Percentiles rank a stretch among this genome's conserved stretches.
Evolutionary conservation across 2,113 vertebrate species (phyloP).

Genomic region (Gymnorhina tibicen): DNA sequence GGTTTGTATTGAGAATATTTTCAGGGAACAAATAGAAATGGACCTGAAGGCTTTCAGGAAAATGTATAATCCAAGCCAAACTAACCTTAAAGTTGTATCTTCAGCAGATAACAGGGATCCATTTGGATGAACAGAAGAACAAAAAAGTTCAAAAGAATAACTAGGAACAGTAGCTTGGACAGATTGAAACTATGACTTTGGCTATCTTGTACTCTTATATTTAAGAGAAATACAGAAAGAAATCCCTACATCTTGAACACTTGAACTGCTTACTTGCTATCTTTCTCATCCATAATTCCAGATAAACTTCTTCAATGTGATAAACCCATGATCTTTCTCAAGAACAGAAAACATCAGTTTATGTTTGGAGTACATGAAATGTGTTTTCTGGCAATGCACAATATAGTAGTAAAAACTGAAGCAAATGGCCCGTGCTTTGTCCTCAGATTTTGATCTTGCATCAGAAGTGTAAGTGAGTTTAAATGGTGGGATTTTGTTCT

Average conservation of each 20-base stretch:
- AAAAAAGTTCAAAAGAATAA: neutral
- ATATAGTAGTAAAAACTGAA: neutral
- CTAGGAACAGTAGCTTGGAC: accelerated
- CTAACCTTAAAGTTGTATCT: neutral
- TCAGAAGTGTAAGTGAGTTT: neutral
- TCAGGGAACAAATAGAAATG: neutral
- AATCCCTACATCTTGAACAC: neutral
- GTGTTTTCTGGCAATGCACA: neutral
- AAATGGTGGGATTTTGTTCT: neutral
- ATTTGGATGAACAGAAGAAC: neutral
- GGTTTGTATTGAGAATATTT: neutral
- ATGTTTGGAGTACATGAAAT: neutral
- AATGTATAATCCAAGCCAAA: neutral
- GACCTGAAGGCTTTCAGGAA: neutral
- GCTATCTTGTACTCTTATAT: neutral
- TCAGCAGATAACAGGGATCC: neutral
- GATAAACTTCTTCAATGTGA: neutral
- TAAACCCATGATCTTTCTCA: neutral
- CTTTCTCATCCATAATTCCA: neutral
- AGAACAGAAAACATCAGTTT: neutral
- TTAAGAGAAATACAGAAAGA: neutral
- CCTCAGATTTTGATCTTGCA: neutral
- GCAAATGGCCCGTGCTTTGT: neutral
- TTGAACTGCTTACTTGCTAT: neutral
- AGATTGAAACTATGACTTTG: neutral